Conservation (phyloP, 92 coral and sea anemone species). For the Porites lobata region DNA sequence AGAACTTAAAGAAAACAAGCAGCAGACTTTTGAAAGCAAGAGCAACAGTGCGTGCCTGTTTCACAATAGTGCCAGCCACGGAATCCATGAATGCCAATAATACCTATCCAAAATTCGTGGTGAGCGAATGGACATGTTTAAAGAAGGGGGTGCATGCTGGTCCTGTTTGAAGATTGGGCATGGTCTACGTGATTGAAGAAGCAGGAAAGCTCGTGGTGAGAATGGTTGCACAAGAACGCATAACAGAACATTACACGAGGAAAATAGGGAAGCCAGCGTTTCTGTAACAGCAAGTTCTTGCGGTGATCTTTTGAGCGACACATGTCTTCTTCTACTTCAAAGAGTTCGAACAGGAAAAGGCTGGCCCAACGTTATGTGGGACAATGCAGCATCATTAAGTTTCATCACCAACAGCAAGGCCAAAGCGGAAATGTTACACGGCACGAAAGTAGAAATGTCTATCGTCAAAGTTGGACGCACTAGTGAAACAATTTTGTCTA, state of each 20-base stretch:
- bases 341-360: slow-evolving; percentile 16
- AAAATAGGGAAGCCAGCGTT: slow-evolving; percentile 3
- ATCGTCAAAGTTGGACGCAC: no score
- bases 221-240: slow-evolving; percentile 43
- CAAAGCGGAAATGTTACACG: no score
- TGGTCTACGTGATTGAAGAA: slow-evolving; percentile 43
- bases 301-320: neutral
- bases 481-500: no score
- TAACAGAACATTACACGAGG: slow-evolving; percentile 50
- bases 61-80: slow-evolving; percentile 41
- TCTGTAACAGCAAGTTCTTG: slow-evolving; percentile 26
- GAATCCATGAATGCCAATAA: slow-evolving; percentile 45
- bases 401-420: no score
- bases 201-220: slow-evolving; percentile 33
- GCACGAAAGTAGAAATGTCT: no score
- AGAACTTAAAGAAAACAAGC: neutral
- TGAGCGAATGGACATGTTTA: slow-evolving; percentile 35
- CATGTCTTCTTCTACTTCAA: slow-evolving; percentile 35
- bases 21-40: no score
- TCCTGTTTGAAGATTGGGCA: slow-evolving; percentile 62
- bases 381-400: no score
- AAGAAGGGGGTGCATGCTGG: slow-evolving; percentile 58
- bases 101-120: slow-evolving; percentile 38
- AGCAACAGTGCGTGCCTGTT: slow-evolving; percentile 29
- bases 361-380: no score